phyloP scores from a whole-genome alignment of 2,888 invertebrate genomes.

The Junonia oenone region DNA sequence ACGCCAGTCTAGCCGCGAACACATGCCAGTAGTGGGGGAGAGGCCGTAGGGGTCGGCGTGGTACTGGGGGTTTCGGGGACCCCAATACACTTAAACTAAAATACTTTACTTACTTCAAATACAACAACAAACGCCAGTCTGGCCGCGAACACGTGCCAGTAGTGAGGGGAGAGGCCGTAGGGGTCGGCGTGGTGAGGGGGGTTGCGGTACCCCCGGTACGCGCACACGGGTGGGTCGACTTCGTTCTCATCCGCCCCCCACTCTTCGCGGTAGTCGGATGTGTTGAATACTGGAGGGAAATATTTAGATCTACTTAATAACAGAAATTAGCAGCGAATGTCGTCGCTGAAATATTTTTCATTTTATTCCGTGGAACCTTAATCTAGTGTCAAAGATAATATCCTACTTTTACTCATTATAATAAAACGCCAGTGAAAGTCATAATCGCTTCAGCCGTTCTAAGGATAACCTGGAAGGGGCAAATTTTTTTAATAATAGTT shows the following conservation, averaged over 20 bases:
- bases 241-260: conserved; percentile 85
- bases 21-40: conserved; percentile 97
- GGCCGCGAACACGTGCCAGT: conserved; percentile 97
- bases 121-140: conserved; percentile 95
- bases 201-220: conserved; percentile 90
- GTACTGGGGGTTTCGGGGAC: conserved; percentile 86
- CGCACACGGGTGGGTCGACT: conserved; percentile 84
- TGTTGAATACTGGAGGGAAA: conserved; percentile 92
- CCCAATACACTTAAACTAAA: conserved; percentile 91
- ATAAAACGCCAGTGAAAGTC: too few species aligned
- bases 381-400: too few species aligned
- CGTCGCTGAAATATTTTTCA: too few species aligned
- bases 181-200: conserved; percentile 82
- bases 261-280: conserved; percentile 87
- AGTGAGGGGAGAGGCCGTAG: conserved; percentile 91
- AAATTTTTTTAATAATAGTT: too few species aligned
- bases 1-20: conserved; percentile 94
- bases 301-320: conserved; percentile 4
- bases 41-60: conserved; percentile 85
- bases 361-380: too few species aligned
- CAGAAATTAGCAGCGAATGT: not conserved
- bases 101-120: conserved; percentile 94
- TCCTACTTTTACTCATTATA: too few species aligned
- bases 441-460: too few species aligned
- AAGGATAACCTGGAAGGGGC: too few species aligned